phyloP scores from a whole-genome alignment of 2,797 vertebrate genomes.

The Eurystomus glaucurus region DNA sequence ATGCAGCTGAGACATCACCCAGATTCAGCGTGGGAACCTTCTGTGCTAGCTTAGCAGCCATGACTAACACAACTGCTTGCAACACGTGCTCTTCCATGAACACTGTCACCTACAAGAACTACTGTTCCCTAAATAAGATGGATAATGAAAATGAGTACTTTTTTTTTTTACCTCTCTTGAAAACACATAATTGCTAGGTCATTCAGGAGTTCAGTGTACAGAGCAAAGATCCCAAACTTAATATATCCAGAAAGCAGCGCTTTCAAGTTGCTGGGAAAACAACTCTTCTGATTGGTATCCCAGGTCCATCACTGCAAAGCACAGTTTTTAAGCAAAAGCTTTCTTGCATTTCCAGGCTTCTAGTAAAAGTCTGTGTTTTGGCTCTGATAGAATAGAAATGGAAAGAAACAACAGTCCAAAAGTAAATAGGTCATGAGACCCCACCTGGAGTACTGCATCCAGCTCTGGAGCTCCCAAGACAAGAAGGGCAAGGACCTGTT shows the following conservation, averaged over 20 bases:
- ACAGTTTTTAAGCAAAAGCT: background rate
- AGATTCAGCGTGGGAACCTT: conserved; percentile 18
- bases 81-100: background rate
- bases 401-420: background rate
- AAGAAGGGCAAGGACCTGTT: too few species aligned
- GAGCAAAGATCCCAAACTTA: background rate
- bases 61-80: conserved; percentile 41
- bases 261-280: background rate
- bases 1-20: conserved; percentile 37
- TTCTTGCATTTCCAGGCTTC: background rate
- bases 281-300: background rate
- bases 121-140: background rate
- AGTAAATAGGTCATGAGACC: background rate
- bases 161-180: rapidly evolving
- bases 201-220: background rate
- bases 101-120: background rate
- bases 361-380: background rate
- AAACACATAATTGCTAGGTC: background rate
- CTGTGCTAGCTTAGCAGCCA: conserved; percentile 32
- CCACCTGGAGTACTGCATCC: too few species aligned
- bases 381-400: background rate
- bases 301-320: background rate
- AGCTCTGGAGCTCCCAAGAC: too few species aligned
- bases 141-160: background rate
- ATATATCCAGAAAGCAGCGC: background rate